Evolutionary conservation across 92 coral and sea anemone species (phyloP).

Genomic region (Isaurus tuberculatus): DNA sequence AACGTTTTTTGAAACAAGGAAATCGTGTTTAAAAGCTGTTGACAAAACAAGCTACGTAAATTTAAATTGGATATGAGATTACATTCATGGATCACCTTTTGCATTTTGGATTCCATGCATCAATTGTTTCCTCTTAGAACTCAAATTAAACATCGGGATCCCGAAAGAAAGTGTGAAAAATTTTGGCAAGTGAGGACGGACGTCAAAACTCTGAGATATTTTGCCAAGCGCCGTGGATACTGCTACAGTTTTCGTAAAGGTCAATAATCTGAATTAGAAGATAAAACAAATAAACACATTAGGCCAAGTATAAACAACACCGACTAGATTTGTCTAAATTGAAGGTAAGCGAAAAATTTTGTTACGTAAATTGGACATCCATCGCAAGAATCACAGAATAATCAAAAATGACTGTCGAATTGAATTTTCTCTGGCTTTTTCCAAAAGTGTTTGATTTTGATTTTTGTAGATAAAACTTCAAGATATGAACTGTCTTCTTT

Average conservation of each 20-base stretch:
- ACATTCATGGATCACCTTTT: neutral
- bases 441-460: conserved; percentile 21
- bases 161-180: conserved; percentile 7
- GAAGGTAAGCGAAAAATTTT: neutral
- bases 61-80: neutral
- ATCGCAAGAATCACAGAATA: neutral
- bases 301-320: conserved; percentile 34
- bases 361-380: neutral
- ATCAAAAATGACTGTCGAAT: neutral
- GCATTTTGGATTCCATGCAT: neutral
- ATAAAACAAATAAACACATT: conserved; percentile 47
- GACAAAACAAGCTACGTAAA: neutral
- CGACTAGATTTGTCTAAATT: conserved; percentile 6
- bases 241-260: neutral
- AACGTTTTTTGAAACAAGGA: neutral
- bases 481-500: conserved; percentile 37
- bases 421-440: neutral
- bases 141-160: neutral
- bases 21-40: conserved; percentile 3
- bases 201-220: neutral
- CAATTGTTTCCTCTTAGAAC: neutral
- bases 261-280: conserved; percentile 16
- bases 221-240: neutral
- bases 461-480: conserved; percentile 20
- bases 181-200: neutral